These are phyloP conservation scores for Castor canadensis DNA, from an alignment of 2,113 vertebrate species.

Conservation along the genomic window DNA sequence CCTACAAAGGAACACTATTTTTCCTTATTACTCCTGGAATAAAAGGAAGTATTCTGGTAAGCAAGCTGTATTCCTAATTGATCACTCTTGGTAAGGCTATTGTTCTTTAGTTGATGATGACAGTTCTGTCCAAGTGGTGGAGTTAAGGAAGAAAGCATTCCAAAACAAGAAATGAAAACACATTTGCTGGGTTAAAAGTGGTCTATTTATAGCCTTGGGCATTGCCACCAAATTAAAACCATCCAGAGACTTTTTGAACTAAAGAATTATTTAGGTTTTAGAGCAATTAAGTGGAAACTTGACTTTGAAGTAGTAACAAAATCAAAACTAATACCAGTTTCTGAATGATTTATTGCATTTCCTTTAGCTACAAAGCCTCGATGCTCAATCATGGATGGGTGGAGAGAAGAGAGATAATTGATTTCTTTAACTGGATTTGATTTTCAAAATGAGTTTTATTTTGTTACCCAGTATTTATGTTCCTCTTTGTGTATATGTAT, in stretches of 20 bases:
- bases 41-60: not conserved
- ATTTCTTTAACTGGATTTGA: slow-evolving; percentile 26
- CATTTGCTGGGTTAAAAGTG: not conserved
- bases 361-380: slow-evolving; percentile 8
- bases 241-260: slow-evolving; percentile 14
- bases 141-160: slow-evolving; percentile 43
- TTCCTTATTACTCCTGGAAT: not conserved
- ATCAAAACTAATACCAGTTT: slow-evolving; percentile 39
- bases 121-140: not conserved
- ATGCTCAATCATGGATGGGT: not conserved
- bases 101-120: not conserved
- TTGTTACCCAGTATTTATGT: not conserved
- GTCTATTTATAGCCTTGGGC: not conserved
- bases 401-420: not conserved
- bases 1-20: not conserved
- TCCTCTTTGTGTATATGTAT: not conserved
- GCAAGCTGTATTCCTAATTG: not conserved
- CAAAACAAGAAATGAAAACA: slow-evolving; percentile 30
- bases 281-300: slow-evolving; percentile 39
- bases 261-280: slow-evolving; percentile 50
- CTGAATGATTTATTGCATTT: not conserved
- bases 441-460: not conserved
- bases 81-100: not conserved
- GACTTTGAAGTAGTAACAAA: slow-evolving; percentile 44
- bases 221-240: slow-evolving; percentile 50